Evolutionary conservation across 2,888 invertebrate species (phyloP).

Genomic region (Ferdinandea cuprea): DNA sequence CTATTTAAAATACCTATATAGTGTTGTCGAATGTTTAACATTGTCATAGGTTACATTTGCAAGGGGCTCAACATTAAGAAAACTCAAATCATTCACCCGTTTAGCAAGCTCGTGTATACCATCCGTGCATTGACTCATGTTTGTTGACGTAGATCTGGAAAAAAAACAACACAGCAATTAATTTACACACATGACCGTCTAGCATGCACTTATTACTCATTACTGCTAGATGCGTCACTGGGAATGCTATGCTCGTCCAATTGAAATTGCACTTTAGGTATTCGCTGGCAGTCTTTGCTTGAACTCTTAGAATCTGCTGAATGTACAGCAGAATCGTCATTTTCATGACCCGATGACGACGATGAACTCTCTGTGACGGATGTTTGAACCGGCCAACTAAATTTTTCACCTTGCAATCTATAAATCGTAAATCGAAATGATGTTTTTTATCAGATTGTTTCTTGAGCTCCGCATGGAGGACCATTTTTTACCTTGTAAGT

Average conservation of each 20-base stretch:
- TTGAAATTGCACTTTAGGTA: conserved; percentile 82
- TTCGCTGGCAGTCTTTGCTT: conserved; percentile 63
- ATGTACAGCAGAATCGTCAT: conserved; percentile 81
- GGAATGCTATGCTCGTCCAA: conserved; percentile 80
- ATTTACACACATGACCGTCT: background rate
- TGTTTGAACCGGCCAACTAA: conserved; percentile 82
- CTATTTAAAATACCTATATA: conserved; percentile 82
- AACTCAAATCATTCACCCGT: conserved; percentile 81
- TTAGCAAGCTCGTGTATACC: conserved; percentile 77
- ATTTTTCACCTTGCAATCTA: conserved; percentile 82
- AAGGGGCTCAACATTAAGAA: conserved; percentile 84
- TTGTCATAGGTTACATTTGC: conserved; percentile 84
- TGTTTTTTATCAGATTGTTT: background rate
- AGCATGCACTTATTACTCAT: conserved; percentile 78
- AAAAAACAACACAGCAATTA: conserved; percentile 25
- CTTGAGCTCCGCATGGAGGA: background rate
- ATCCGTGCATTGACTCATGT: conserved; percentile 78
- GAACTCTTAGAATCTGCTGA: conserved; percentile 79
- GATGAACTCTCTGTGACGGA: conserved; percentile 80
- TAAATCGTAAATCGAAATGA: background rate
- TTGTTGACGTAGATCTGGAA: conserved; percentile 80
- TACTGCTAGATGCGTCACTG: conserved; percentile 82
- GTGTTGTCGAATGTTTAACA: conserved; percentile 84
- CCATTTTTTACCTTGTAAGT: conserved; percentile 83
- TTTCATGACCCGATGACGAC: conserved; percentile 81